These are phyloP conservation scores for Matsumurasca onukii DNA, from an alignment of 1,140 invertebrate species.

Conservation along the genomic window DNA sequence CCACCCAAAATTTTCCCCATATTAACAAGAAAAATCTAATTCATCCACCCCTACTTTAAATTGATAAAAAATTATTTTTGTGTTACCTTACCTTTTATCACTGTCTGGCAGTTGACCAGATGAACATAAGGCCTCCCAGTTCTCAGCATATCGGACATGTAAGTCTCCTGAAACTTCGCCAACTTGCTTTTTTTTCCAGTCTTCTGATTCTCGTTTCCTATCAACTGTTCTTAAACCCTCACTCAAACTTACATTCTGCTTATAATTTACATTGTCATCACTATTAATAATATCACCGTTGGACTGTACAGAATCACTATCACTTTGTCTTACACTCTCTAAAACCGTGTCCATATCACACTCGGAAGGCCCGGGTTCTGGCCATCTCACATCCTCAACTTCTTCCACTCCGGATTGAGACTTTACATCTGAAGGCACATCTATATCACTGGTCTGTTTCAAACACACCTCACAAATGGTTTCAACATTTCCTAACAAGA, in stretches of 20 bases:
- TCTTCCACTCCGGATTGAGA: not conserved
- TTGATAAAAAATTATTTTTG: too few species aligned
- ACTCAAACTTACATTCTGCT: conserved; percentile 13
- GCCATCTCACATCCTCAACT: conserved; percentile 7
- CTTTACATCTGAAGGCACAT: conserved; percentile 4
- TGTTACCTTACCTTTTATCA: conserved; percentile 20
- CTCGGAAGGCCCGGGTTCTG: not conserved
- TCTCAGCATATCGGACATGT: conserved; percentile 33
- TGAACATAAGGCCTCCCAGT: conserved; percentile 34
- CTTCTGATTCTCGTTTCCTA: not conserved
- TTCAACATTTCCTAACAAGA: not conserved
- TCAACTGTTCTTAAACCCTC: not conserved
- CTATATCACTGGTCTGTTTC: not conserved
- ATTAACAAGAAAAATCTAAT: too few species aligned
- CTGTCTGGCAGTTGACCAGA: conserved; percentile 11
- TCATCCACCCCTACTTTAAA: too few species aligned
- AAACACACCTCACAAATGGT: conserved; percentile 19
- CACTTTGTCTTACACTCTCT: not conserved
- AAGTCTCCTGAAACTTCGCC: conserved; percentile 22
- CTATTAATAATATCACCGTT: conserved; percentile 8
- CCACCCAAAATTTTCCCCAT: too few species aligned
- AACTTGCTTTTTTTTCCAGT: conserved; percentile 8
- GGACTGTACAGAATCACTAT: conserved; percentile 1
- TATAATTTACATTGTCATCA: conserved; percentile 7
- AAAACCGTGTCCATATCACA: not conserved